Evolutionary conservation across 2,797 vertebrate species (phyloP).

Genomic region (Phyllotis vaccarum): DNA sequence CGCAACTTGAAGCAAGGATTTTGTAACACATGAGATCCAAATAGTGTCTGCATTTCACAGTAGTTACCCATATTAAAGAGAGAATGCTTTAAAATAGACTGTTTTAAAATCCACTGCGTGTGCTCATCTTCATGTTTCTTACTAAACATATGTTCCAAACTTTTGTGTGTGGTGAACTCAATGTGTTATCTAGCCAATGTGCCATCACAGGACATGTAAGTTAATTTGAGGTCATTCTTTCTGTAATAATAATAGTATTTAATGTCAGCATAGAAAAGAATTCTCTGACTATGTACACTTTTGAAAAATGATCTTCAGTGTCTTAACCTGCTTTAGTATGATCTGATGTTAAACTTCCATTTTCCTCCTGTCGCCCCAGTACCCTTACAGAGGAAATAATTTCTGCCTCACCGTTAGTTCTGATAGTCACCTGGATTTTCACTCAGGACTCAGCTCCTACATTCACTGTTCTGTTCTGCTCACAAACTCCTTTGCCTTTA

Average conservation of each 20-base stretch:
- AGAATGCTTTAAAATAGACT: constrained; percentile 83
- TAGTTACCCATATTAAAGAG: constrained; percentile 81
- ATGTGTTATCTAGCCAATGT: constrained; percentile 28
- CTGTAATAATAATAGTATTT: constrained; percentile 44
- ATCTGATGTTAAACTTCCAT: constrained; percentile 50
- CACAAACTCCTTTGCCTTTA: constrained; percentile 69
- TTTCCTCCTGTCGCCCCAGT: constrained; percentile 41
- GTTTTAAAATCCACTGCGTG: constrained; percentile 60
- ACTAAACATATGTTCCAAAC: constrained; percentile 51
- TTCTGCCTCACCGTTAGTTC: constrained; percentile 24
- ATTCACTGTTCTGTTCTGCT: constrained; percentile 48
- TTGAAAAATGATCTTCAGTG: constrained; percentile 49
- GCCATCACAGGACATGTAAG: constrained; percentile 47
- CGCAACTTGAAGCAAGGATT: constrained; percentile 81
- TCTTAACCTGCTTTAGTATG: constrained; percentile 28
- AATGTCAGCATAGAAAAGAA: constrained; percentile 38
- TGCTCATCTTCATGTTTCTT: constrained; percentile 35
- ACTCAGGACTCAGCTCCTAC: constrained; percentile 69
- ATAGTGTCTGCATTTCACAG: constrained; percentile 77
- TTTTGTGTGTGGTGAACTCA: constrained; percentile 43
- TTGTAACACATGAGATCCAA: constrained; percentile 78
- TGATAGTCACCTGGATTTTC: constrained; percentile 52
- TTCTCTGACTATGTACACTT: constrained; percentile 52
- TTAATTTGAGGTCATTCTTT: constrained; percentile 35
- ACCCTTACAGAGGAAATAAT: constrained; percentile 14